Percentiles rank a stretch among this genome's conserved stretches.
Conservation (phyloP, 2,888 invertebrate genomes). For the Cremastinae sp. region DNA sequence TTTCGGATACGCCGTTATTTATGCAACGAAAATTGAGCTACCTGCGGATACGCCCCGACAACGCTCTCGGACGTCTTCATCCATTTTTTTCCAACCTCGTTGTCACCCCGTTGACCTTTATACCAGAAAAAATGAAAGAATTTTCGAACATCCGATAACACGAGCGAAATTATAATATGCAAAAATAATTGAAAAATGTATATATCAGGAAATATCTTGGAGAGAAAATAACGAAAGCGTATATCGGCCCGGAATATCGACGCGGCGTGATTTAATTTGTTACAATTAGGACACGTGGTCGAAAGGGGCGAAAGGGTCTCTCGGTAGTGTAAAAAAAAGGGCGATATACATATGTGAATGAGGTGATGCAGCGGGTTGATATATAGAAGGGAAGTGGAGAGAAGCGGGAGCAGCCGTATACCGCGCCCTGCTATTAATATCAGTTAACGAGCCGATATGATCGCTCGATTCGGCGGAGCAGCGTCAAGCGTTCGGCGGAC, state of each 20-base stretch:
- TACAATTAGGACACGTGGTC: slow-evolving; percentile 74
- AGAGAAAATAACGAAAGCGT: slow-evolving; percentile 16
- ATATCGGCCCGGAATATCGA: slow-evolving; percentile 60
- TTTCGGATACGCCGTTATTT: not conserved
- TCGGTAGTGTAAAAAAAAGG: slow-evolving; percentile 42
- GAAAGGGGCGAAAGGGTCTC: slow-evolving; percentile 43
- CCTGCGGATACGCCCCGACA: too few species aligned
- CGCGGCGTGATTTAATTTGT: slow-evolving; percentile 78
- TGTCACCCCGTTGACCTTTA: too few species aligned
- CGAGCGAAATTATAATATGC: too few species aligned
- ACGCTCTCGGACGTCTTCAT: too few species aligned
- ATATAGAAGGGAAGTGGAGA: not conserved
- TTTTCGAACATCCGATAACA: too few species aligned
- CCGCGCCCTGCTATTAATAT: slow-evolving; percentile 80
- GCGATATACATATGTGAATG: slow-evolving; percentile 50
- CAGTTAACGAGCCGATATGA: slow-evolving; percentile 80
- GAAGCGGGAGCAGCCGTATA: slow-evolving; percentile 61
- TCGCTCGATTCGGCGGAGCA: slow-evolving; percentile 72
- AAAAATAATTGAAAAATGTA: too few species aligned
- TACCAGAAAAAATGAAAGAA: too few species aligned
- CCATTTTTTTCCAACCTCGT: too few species aligned
- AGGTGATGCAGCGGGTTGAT: slow-evolving; percentile 16
- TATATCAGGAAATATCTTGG: not conserved
- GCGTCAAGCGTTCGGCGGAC: slow-evolving; percentile 52
- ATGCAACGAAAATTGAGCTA: too few species aligned